Conservation (phyloP, 2,113 vertebrate species). For the Chionomys nivalis region DNA sequence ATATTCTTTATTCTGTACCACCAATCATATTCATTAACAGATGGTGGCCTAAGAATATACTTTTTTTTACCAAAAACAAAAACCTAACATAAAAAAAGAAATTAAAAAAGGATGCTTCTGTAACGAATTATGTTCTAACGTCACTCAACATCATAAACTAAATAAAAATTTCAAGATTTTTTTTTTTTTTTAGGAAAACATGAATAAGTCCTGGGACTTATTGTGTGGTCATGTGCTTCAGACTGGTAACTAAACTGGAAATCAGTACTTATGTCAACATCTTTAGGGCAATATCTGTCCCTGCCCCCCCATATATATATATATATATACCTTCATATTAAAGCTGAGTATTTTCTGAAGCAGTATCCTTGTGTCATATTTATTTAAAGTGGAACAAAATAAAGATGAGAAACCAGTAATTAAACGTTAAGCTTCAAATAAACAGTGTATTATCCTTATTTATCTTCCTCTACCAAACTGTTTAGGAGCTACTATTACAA, state of each 20-base stretch:
- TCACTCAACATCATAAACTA: conserved; percentile 17
- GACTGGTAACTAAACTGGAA: neutral
- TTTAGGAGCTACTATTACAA: neutral
- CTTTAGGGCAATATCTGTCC: neutral
- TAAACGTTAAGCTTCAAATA: conserved; percentile 38
- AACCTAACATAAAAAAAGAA: neutral
- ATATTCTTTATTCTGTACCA: neutral
- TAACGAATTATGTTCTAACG: conserved; percentile 38
- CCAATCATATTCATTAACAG: neutral
- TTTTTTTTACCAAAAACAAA: conserved; percentile 19
- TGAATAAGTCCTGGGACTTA: neutral
- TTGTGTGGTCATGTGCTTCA: neutral
- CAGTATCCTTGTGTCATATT: neutral
- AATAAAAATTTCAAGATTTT: neutral
- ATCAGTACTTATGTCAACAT: neutral
- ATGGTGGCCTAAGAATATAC: neutral
- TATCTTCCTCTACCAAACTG: neutral
- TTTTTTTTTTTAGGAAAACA: neutral
- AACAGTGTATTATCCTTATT: neutral
- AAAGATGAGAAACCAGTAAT: conserved; percentile 20
- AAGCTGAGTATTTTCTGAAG: conserved; percentile 33
- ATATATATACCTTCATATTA: neutral
- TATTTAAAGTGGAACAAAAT: conserved; percentile 41
- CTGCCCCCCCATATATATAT: neutral
- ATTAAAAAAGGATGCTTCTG: neutral